Evolutionary conservation across 2,888 invertebrate species (phyloP).

Genomic region (Nomada ruficornis): DNA sequence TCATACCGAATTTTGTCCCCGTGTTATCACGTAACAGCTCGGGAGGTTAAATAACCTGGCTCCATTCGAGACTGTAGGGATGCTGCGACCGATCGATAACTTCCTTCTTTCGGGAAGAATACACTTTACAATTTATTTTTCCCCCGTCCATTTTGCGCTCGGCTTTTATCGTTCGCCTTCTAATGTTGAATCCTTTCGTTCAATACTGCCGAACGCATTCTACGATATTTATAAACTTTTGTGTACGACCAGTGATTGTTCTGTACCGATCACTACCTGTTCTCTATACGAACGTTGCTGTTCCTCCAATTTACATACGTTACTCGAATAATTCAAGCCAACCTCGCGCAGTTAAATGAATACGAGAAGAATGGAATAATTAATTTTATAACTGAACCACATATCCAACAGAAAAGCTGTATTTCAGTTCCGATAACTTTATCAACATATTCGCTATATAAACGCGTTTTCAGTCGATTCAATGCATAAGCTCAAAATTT

Average conservation of each 20-base stretch:
- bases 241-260: background rate
- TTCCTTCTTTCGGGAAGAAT: background rate
- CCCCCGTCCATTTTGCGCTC: background rate
- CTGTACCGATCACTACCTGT: background rate
- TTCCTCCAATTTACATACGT: too few relatives aligned
- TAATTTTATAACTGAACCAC: background rate
- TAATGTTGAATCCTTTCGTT: too few relatives aligned
- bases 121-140: background rate
- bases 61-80: background rate
- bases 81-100: constrained; percentile 9
- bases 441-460: too few relatives aligned
- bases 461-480: too few relatives aligned
- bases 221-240: too few relatives aligned
- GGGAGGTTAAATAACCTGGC: background rate
- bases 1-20: constrained; percentile 3
- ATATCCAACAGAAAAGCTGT: background rate
- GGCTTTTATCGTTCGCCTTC: too few relatives aligned
- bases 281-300: background rate
- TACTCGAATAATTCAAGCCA: too few relatives aligned
- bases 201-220: too few relatives aligned
- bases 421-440: background rate
- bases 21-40: background rate
- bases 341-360: too few relatives aligned
- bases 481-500: background rate
- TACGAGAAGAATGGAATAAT: too few relatives aligned